A percentile compares a stretch with the other conserved stretches of the same genome.
Evolutionary conservation across 2,113 vertebrate genomes (phyloP).

Genomic region (Coptodon rendalli): DNA sequence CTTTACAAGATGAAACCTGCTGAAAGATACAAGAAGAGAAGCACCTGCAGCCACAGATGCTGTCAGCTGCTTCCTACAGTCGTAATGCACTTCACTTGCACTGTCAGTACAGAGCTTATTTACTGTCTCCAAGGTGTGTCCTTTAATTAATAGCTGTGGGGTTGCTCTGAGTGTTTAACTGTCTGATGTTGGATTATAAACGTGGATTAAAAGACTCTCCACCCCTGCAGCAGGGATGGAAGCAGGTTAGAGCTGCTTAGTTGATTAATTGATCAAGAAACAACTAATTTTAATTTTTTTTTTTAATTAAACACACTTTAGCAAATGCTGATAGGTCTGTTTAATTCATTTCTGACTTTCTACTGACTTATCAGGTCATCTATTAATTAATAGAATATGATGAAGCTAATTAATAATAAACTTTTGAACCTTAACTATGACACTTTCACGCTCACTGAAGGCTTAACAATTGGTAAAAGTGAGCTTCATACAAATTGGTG

Average conservation of each 20-base stretch:
- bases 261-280: background rate
- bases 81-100: background rate
- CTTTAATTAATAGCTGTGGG: constrained; percentile 29
- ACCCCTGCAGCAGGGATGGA: background rate
- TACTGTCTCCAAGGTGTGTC: constrained; percentile 19
- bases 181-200: background rate
- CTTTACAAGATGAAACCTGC: constrained; percentile 3
- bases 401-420: background rate
- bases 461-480: background rate
- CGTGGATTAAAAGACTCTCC: background rate
- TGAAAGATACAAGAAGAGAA: background rate
- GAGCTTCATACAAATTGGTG: background rate
- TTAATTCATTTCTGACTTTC: background rate
- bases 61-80: background rate
- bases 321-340: background rate
- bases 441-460: background rate
- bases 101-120: constrained; percentile 16
- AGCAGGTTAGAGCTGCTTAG: background rate
- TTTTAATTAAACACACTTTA: background rate
- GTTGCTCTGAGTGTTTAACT: background rate
- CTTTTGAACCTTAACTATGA: background rate
- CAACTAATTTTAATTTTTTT: background rate
- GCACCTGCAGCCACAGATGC: constrained; percentile 16
- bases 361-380: background rate
- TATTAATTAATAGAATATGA: background rate